Evolutionary conservation across 2,113 vertebrate species (phyloP).

Genomic region (Gavia stellata): DNA sequence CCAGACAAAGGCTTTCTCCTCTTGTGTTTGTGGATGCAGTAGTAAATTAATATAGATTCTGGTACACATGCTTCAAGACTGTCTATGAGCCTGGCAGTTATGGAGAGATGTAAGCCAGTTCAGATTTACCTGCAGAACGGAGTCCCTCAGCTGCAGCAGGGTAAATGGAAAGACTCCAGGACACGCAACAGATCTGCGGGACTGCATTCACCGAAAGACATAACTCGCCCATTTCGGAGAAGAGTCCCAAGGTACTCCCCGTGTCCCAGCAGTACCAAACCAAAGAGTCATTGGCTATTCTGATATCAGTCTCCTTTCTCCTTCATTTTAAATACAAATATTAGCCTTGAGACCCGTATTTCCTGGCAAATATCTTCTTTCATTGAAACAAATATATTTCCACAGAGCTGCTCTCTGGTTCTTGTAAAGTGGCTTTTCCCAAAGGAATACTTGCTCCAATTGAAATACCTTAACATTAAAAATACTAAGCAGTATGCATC

Average conservation of each 20-base stretch:
- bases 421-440: not conserved
- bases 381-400: not conserved
- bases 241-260: not conserved
- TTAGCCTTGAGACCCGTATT: not conserved
- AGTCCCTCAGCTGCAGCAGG: not conserved
- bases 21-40: not conserved
- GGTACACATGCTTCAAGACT: not conserved
- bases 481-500: not conserved
- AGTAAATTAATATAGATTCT: not conserved
- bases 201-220: fast-evolving
- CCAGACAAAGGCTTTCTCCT: not conserved
- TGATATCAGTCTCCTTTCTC: not conserved
- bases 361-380: not conserved
- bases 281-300: not conserved
- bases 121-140: not conserved
- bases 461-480: not conserved
- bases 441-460: not conserved
- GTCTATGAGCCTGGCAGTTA: not conserved
- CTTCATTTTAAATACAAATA: not conserved
- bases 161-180: not conserved
- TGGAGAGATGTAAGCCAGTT: not conserved
- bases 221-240: fast-evolving
- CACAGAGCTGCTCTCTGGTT: not conserved
- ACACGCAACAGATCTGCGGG: not conserved
- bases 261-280: not conserved